Conservation (phyloP, 2,888 invertebrate species). For the Tanytarsus gracilentus region DNA sequence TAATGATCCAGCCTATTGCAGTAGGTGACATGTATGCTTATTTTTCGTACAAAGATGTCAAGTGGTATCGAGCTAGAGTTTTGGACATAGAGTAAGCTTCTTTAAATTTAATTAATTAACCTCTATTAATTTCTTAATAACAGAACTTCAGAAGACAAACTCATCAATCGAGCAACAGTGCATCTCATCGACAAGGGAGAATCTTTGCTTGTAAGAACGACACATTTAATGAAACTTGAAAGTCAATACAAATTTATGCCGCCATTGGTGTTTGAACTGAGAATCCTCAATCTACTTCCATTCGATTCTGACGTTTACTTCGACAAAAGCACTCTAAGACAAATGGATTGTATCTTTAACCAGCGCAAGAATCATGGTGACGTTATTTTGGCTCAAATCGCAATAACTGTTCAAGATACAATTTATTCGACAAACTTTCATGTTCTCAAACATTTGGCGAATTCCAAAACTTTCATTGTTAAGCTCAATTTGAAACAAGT, state of each 20-base stretch:
- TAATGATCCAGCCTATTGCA: background rate
- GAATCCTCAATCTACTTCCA: conserved; percentile 46
- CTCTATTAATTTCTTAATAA: too few relatives aligned
- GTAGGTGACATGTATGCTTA: conserved; percentile 51
- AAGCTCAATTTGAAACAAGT: background rate
- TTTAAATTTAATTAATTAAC: background rate
- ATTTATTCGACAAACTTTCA: conserved; percentile 14
- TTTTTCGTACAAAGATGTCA: conserved; percentile 34
- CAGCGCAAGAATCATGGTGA: conserved; percentile 23
- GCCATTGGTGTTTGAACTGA: conserved; percentile 45
- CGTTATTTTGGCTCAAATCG: conserved; percentile 31
- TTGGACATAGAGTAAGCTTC: conserved; percentile 39
- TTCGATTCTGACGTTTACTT: conserved; percentile 49
- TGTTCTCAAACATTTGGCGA: conserved; percentile 12
- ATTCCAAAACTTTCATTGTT: background rate
- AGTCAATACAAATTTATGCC: conserved; percentile 46
- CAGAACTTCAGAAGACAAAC: too few relatives aligned
- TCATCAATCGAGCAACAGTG: conserved; percentile 35
- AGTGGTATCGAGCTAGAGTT: conserved; percentile 50
- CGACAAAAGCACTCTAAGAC: conserved; percentile 43
- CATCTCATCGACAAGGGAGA: conserved; percentile 54
- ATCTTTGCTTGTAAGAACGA: conserved; percentile 41
- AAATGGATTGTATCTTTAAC: background rate
- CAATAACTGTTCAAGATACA: background rate
- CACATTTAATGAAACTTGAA: conserved; percentile 46